phyloP scores from a whole-genome alignment of 2,797 vertebrate genomes.

The Hippocampus kuda region DNA sequence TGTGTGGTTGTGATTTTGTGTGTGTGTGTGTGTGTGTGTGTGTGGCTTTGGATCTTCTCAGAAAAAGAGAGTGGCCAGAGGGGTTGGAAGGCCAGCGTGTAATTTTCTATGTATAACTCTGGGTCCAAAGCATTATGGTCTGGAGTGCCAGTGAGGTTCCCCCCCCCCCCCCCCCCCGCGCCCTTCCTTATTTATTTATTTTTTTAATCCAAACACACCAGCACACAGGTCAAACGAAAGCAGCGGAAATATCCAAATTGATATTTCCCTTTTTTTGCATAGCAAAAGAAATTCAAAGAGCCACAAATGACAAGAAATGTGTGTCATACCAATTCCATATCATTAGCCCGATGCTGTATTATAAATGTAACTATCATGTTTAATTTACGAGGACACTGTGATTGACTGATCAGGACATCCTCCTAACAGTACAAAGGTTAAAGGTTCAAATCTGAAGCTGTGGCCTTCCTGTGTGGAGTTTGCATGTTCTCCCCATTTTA shows the following conservation, averaged over 20 bases:
- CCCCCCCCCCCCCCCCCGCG: slow-evolving; percentile 23
- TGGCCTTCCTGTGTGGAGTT: no score
- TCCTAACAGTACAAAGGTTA: no score
- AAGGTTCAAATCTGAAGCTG: no score
- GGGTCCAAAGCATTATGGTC: slow-evolving; percentile 44
- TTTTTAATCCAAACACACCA: slow-evolving; percentile 17
- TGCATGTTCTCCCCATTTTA: no score
- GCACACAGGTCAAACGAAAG: slow-evolving; percentile 10
- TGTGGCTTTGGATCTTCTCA: slow-evolving; percentile 14
- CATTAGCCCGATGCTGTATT: background rate
- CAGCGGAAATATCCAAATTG: background rate
- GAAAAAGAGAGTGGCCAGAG: slow-evolving; percentile 18
- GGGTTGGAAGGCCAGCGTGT: slow-evolving; percentile 58
- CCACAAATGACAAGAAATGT: no score
- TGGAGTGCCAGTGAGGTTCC: slow-evolving; percentile 41
- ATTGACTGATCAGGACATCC: no score
- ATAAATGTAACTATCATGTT: background rate
- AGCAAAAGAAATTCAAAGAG: no score
- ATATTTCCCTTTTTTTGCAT: no score
- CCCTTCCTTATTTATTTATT: slow-evolving; percentile 4
- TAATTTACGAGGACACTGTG: background rate
- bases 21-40: slow-evolving; percentile 17
- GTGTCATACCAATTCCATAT: background rate
- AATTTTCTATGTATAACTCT: slow-evolving; percentile 72
- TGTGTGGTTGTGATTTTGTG: no score